Evolutionary conservation across 2,888 invertebrate genomes (phyloP).

Genomic region (Schizaphis graminum): DNA sequence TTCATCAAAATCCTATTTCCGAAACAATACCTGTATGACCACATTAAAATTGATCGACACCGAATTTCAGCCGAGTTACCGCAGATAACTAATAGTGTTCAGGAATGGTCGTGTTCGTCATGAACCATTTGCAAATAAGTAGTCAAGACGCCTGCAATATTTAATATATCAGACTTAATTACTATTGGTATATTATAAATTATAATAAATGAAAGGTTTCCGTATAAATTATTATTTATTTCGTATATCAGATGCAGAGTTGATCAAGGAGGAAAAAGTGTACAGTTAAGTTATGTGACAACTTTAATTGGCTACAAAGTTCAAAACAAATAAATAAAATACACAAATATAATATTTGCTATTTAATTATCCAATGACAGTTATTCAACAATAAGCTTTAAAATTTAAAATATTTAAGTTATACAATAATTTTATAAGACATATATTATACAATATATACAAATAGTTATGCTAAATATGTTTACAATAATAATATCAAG

Average conservation of each 20-base stretch:
- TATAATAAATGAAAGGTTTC: not conserved
- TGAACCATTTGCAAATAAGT: no score
- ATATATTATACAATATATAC: not conserved
- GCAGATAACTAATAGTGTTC: no score
- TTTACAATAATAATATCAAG: not conserved
- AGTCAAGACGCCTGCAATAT: no score
- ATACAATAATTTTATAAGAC: not conserved
- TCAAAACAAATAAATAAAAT: not conserved
- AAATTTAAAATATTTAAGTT: not conserved
- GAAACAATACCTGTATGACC: no score
- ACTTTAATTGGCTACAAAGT: not conserved
- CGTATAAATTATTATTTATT: not conserved
- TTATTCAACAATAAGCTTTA: not conserved
- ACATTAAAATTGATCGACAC: no score
- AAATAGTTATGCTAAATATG: not conserved
- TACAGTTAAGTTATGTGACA: not conserved
- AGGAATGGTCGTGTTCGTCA: no score
- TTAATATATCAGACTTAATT: no score
- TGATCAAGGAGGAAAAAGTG: not conserved
- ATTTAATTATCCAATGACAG: not conserved
- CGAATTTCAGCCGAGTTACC: no score
- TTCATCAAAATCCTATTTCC: no score
- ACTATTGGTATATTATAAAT: not conserved
- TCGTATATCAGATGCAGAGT: not conserved
- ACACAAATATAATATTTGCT: not conserved